Conservation (phyloP, 2,113 vertebrate genomes). For the Calidris pygmaea region DNA sequence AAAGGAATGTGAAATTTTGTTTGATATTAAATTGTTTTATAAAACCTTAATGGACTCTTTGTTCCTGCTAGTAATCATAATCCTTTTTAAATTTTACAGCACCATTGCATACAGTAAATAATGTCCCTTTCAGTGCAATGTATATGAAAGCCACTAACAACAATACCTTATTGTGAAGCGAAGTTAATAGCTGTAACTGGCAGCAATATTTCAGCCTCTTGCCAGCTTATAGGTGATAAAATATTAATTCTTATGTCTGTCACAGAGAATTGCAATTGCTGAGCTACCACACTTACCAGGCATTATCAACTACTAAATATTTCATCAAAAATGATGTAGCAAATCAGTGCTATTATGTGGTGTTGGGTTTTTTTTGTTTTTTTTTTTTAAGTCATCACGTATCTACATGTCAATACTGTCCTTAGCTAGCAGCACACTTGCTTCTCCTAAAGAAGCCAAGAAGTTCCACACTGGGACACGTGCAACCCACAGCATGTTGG, state of each 20-base stretch:
- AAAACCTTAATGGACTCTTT: neutral
- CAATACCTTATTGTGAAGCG: neutral
- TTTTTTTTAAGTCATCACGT: neutral
- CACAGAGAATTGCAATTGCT: neutral
- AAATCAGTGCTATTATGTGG: neutral
- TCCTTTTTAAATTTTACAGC: constrained; percentile 15
- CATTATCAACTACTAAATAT: neutral
- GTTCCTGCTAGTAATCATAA: neutral
- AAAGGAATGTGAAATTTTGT: neutral
- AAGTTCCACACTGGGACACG: neutral
- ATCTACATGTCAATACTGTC: neutral
- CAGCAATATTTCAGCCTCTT: neutral
- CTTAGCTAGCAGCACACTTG: neutral
- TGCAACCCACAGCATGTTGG: neutral
- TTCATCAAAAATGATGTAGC: neutral
- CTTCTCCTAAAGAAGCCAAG: neutral
- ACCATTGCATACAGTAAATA: neutral
- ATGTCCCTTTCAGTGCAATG: neutral
- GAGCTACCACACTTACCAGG: neutral
- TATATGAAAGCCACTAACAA: neutral
- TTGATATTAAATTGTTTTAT: constrained; percentile 1
- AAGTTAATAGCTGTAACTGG: constrained; percentile 6
- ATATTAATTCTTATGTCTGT: constrained; percentile 10
- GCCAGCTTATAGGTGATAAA: neutral
- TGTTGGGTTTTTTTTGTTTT: neutral